Percentiles rank a stretch among this genome's conserved stretches.
Evolutionary conservation across 2,113 vertebrate genomes (phyloP).

Genomic region (Phyllostomus discolor): DNA sequence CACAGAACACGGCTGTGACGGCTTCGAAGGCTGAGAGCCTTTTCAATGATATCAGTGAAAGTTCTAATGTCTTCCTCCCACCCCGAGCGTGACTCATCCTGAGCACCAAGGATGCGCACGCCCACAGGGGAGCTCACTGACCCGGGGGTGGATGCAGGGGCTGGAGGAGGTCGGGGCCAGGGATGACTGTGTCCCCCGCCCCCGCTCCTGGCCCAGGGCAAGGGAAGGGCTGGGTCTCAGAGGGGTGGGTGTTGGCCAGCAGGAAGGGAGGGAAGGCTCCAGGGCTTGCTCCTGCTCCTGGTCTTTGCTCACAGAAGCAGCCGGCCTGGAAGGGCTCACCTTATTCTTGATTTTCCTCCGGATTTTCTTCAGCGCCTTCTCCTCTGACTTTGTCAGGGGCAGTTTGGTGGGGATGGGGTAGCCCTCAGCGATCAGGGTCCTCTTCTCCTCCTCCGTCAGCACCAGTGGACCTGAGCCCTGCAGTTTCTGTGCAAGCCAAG

Average conservation of each 20-base stretch:
- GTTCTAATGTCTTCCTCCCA: not conserved
- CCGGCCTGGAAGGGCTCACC: constrained; percentile 68
- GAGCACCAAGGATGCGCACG: accelerated
- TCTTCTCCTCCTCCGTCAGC: constrained; percentile 96
- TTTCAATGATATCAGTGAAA: not conserved
- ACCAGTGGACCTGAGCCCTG: constrained; percentile 95
- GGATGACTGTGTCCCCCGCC: not conserved
- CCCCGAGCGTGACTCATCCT: not conserved
- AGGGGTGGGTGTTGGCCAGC: accelerated
- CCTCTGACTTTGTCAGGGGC: constrained; percentile 95
- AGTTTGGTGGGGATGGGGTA: constrained; percentile 97
- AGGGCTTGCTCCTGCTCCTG: accelerated
- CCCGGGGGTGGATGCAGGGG: not conserved
- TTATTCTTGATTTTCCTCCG: constrained; percentile 99
- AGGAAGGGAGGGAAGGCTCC: not conserved
- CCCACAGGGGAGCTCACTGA: not conserved
- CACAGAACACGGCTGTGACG: too few species aligned
- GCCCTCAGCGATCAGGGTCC: constrained; percentile 95
- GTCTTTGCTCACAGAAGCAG: not conserved
- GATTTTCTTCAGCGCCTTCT: constrained; percentile 98
- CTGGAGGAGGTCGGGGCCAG: too few species aligned
- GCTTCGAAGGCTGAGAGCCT: not conserved
- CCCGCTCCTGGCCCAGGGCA: not conserved
- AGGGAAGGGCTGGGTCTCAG: not conserved
- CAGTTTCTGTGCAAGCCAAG: constrained; percentile 81